Evolutionary conservation across 2,113 vertebrate genomes (phyloP).

Genomic region (Labrus mixtus): DNA sequence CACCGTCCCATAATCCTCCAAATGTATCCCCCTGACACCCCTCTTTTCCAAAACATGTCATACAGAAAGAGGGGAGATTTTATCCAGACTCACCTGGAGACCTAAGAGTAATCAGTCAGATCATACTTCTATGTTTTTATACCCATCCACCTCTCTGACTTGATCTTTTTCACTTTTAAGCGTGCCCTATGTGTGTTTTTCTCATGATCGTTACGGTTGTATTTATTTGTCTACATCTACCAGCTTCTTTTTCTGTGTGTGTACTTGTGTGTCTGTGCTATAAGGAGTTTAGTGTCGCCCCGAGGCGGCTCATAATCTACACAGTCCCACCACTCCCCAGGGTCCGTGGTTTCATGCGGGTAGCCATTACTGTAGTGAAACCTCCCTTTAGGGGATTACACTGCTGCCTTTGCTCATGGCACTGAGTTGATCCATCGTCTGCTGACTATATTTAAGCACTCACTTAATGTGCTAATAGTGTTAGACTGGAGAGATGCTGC

Average conservation of each 20-base stretch:
- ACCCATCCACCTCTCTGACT: background rate
- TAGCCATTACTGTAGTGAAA: conserved; percentile 71
- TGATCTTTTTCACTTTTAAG: conserved; percentile 10
- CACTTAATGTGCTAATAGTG: conserved; percentile 70
- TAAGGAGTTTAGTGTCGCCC: conserved; percentile 51
- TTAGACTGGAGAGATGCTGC: conserved; percentile 56
- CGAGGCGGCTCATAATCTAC: conserved; percentile 70
- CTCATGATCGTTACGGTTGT: conserved; percentile 13
- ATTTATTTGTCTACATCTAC: conserved; percentile 25
- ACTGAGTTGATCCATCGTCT: conserved; percentile 73
- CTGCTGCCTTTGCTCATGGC: conserved; percentile 58
- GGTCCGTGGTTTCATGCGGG: conserved; percentile 60
- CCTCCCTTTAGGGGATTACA: conserved; percentile 71
- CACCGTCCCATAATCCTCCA: conserved; percentile 50
- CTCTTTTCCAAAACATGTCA: conserved; percentile 38
- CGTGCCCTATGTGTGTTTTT: conserved; percentile 17
- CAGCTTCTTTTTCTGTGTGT: conserved; percentile 12
- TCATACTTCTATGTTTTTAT: conserved; percentile 8
- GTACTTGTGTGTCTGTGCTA: conserved; percentile 1
- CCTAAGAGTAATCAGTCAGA: background rate
- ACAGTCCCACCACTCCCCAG: conserved; percentile 63
- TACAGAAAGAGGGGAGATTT: conserved; percentile 33
- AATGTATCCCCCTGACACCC: conserved; percentile 50
- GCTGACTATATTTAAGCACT: conserved; percentile 74
- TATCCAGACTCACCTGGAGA: conserved; percentile 12